Evolutionary conservation across 2,888 invertebrate genomes (phyloP), one percentile per base, ranked within the genome.

Genomic region (Drosophila mulleri): DNA sequence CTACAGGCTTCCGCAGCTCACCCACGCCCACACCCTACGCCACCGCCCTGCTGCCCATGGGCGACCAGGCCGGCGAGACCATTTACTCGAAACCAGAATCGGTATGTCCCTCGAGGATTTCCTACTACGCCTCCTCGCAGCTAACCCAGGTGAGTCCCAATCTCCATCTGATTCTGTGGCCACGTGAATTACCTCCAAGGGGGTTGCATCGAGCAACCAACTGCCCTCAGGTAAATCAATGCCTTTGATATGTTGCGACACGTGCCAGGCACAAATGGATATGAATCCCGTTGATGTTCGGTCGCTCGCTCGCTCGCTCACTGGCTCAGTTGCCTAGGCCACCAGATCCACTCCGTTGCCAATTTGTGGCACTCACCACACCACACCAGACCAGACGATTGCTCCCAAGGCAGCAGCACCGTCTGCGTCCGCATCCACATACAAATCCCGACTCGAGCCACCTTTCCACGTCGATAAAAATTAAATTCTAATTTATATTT

Each of bases 51-150:
- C 78, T 93, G 77, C 92, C 93, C 62, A 94, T 95, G 83, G 94
- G 94, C 12, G 92, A 92, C 86, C 86, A 80, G 81, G 81, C 89
- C 66, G 82, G 63, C 37, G 82, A 82, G 69, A 73, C 82, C 48
- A 82, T 84, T 75, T 82, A 84, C 69, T 85, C 81, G 35, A 86
- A 83, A 45, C 82, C 88, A 14, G 89, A 91, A 80, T 94, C 95
- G 60, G 94, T 95, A 29, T 94, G 94, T 86, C 94, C 94, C 72
- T 94, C 94, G 78, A 93, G 94, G 84, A 95, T 96, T 58, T 96
- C 96, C 23, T 96, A 96, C 94, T 96, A 96, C 92, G 96, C 96
- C 16, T 96, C 96, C n/a, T 96, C 96, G 20, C 96, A 96, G 91
- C 94, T 96, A 78, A 96, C 96, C 77, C 95, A 96, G 89, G 94